Conservation (phyloP, 1,140 invertebrate genomes). For the Scylla paramamosain region DNA sequence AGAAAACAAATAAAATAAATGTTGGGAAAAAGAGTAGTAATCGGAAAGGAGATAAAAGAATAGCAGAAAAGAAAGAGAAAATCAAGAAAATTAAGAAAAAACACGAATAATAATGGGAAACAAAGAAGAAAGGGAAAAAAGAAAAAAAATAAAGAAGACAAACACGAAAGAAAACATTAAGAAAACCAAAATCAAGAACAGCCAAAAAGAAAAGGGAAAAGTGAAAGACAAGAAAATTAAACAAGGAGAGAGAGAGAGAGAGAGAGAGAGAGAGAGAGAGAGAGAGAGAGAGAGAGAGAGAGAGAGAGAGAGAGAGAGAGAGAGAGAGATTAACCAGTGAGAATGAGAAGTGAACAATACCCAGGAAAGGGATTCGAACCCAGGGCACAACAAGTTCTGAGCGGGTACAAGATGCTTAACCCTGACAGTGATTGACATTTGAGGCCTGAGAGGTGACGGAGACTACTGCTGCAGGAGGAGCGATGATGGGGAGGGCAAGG, state of each 20-base stretch:
- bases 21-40: background rate
- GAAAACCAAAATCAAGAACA: too few relatives aligned
- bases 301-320: constrained; percentile 31
- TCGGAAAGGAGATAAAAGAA: background rate
- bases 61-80: background rate
- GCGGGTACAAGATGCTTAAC: constrained; percentile 27
- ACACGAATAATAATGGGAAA: too few relatives aligned
- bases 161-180: too few relatives aligned
- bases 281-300: background rate
- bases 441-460: background rate
- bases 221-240: background rate
- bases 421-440: constrained; percentile 57
- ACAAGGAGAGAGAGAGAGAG: background rate
- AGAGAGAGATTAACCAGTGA: background rate
- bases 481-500: background rate
- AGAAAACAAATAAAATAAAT: background rate
- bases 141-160: too few relatives aligned
- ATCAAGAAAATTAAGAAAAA: too few relatives aligned
- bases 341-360: background rate
- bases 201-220: background rate
- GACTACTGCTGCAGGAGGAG: background rate
- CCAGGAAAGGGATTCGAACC: background rate
- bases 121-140: background rate
- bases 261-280: background rate
- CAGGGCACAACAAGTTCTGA: background rate